Evolutionary conservation across 2,797 vertebrate genomes (phyloP).

Genomic region (Dendrocincla fuliginosa): DNA sequence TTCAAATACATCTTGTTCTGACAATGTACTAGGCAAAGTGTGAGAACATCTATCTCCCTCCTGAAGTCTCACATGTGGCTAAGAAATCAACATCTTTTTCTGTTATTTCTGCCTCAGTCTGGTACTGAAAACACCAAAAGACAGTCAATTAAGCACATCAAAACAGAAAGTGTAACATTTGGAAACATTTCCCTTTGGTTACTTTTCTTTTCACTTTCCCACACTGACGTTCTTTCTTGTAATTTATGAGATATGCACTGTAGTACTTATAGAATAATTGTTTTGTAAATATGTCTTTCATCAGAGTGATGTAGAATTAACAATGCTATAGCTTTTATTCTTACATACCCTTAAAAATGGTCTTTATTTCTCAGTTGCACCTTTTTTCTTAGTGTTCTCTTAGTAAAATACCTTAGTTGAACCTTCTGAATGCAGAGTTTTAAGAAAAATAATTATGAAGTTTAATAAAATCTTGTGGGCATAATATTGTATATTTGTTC

Average conservation of each 20-base stretch:
- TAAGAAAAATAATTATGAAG: background rate
- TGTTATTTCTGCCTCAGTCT: background rate
- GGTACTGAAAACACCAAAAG: background rate
- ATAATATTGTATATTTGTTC: background rate
- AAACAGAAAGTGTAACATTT: background rate
- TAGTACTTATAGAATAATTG: background rate
- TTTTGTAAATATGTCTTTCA: background rate
- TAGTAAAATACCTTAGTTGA: background rate
- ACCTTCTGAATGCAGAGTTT: background rate
- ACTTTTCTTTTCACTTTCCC: background rate
- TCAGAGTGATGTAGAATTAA: background rate
- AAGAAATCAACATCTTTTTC: background rate
- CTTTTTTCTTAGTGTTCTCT: background rate
- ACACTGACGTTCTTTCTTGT: background rate
- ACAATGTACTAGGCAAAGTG: background rate
- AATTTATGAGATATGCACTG: background rate
- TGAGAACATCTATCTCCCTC: background rate
- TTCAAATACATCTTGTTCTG: background rate
- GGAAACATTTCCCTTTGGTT: background rate
- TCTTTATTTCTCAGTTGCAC: background rate
- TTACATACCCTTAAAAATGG: background rate
- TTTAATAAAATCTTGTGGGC: background rate
- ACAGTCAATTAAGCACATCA: background rate
- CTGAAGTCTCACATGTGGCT: background rate
- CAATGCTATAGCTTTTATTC: background rate